Evolutionary conservation across 2,797 vertebrate genomes (phyloP), one percentile per base, ranked within the genome.

Genomic region (Tolypeutes matacus): DNA sequence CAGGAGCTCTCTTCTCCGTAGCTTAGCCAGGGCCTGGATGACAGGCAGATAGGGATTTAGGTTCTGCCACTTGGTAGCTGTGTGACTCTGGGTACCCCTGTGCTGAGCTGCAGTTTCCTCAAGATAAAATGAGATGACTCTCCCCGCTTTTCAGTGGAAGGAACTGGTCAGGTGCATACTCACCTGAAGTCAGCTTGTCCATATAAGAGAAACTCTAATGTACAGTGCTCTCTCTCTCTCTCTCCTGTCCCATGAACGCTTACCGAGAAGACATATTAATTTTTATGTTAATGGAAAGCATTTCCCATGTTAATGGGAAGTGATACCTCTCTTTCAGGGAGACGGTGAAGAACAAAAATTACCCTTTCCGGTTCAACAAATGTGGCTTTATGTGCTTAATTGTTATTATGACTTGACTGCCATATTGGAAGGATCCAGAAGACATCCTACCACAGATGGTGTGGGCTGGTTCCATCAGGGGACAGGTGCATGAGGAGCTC

Each of bases 271-370:
- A 18, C 18, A 8, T 42, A 3, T 4, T 53, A 36, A 4, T 90
- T 70, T 13, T 34, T 5, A 13, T 2, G 21, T 27, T 42, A 60
- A 15, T 6, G 17, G 9, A 56, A 69, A 62, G 18, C 17, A 1
- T 39, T 2, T 53, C 51, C 49, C 10, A 11, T 51, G 14, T 11
- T 10, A 51, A 14, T 51, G 49, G 51, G 2, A 15, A 0, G 34
- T 4, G 34, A 2, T 10, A 1, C 53, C 2, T 1, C 10, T 51
- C 0, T 4, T 14, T 14, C 20, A 42, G n/a, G 18, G 4, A 2
- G 5, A 51, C 25, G 17, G 58, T 23, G 65, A 70, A 49, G 13
- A 39, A 56, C 0, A 15, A 29, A 56, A 3, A 3, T n/a, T 7
- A 31, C 2, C 9, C 7, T 20, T 20, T n/a, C 4, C 67, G 23